These are phyloP conservation scores for Datnioides undecimradiatus DNA, from an alignment of 2,113 vertebrate genomes.

Conservation along the genomic window DNA sequence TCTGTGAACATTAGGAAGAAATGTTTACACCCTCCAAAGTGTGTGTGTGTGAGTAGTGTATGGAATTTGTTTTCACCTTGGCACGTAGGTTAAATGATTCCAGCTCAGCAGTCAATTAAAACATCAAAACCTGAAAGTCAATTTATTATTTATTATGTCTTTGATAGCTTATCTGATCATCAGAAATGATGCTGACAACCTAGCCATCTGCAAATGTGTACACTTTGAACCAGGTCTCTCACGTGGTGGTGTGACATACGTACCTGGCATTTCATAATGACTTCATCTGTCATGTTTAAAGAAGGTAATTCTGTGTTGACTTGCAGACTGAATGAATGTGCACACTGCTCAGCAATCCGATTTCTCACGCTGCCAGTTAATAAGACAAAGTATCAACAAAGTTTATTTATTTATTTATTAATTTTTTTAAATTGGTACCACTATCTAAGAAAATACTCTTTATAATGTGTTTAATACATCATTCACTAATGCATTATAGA, in stretches of 20 bases:
- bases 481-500: slow-evolving; percentile 12
- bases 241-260: slow-evolving; percentile 4
- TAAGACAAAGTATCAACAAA: slow-evolving; percentile 1
- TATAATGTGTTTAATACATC: not conserved
- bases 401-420: too few relatives aligned
- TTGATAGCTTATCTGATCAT: not conserved
- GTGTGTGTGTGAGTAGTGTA: not conserved
- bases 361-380: slow-evolving; percentile 42
- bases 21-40: slow-evolving; percentile 20
- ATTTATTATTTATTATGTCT: slow-evolving; percentile 3
- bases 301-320: slow-evolving; percentile 31
- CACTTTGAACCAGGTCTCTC: slow-evolving; percentile 6
- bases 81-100: not conserved
- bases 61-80: slow-evolving; percentile 16
- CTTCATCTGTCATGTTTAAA: slow-evolving; percentile 47
- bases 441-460: not conserved
- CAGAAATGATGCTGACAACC: not conserved
- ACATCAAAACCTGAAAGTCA: not conserved
- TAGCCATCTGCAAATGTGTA: not conserved
- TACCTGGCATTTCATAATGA: slow-evolving; percentile 23
- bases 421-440: slow-evolving; percentile 7
- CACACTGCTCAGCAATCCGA: slow-evolving; percentile 21
- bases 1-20: slow-evolving; percentile 34
- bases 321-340: slow-evolving; percentile 17
- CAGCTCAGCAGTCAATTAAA: not conserved